phyloP scores from a whole-genome alignment of 1,140 invertebrate genomes.

The Gonatopus flavifemur region DNA sequence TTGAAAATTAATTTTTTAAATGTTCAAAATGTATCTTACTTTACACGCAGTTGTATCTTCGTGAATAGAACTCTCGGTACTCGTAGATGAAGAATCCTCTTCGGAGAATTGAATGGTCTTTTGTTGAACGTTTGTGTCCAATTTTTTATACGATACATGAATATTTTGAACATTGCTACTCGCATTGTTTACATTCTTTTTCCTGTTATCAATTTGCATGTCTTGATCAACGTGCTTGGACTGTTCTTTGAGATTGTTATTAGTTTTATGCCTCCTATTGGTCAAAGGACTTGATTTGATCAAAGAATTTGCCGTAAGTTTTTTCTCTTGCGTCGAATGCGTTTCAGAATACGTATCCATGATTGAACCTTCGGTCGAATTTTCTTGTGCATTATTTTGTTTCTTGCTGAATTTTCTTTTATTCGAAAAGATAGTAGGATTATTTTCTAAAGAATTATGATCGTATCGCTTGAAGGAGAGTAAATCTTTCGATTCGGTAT shows the following conservation, averaged over 20 bases:
- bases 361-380: constrained; percentile 16
- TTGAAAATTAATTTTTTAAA: neutral
- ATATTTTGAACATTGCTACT: constrained; percentile 33
- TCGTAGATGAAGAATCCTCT: constrained; percentile 74
- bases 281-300: constrained; percentile 35
- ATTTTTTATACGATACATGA: constrained; percentile 46
- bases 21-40: constrained; percentile 7
- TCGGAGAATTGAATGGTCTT: constrained; percentile 56
- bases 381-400: constrained; percentile 20
- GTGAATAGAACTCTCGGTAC: constrained; percentile 69
- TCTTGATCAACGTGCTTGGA: constrained; percentile 37
- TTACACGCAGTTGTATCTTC: constrained; percentile 52
- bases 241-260: constrained; percentile 35
- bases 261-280: constrained; percentile 36
- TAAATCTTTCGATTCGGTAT: constrained; percentile 40
- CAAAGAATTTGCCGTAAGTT: constrained; percentile 13
- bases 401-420: constrained; percentile 22
- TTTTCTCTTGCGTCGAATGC: constrained; percentile 26
- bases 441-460: constrained; percentile 9
- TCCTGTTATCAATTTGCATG: constrained; percentile 12
- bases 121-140: constrained; percentile 42
- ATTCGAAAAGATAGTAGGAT: constrained; percentile 23
- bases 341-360: constrained; percentile 8
- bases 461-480: constrained; percentile 28
- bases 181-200: constrained; percentile 23